Conservation (phyloP, 92 coral and sea anemone genomes). For the Parazoanthus darwini region DNA sequence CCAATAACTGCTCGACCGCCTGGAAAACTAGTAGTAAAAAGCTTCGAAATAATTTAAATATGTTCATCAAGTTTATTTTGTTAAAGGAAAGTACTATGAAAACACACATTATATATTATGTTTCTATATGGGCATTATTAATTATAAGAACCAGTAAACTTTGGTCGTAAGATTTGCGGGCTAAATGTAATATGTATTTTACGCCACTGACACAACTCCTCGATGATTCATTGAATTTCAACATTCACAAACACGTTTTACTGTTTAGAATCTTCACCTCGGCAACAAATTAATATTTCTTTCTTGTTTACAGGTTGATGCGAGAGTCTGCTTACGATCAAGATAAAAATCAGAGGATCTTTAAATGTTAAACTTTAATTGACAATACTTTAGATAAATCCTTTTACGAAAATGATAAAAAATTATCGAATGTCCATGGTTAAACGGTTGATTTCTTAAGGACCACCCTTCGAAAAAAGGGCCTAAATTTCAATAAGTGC, state of each 20-base stretch:
- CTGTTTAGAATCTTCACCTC: slow-evolving; percentile 8
- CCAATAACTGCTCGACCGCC: neutral
- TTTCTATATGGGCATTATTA: neutral
- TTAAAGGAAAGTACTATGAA: slow-evolving; percentile 20
- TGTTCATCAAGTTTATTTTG: slow-evolving; percentile 10
- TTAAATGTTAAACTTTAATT: slow-evolving; percentile 20
- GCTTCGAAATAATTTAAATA: slow-evolving; percentile 16
- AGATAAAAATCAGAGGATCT: slow-evolving; percentile 23
- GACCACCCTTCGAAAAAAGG: slow-evolving; percentile 6
- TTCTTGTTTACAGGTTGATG: slow-evolving; percentile 23
- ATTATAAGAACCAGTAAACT: slow-evolving; percentile 18
- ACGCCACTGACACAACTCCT: too few relatives aligned
- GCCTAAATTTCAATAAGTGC: slow-evolving; percentile 4
- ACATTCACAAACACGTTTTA: slow-evolving; percentile 8
- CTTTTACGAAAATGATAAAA: slow-evolving; percentile 10
- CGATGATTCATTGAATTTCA: neutral
- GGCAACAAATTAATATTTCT: slow-evolving; percentile 17
- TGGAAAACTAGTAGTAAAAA: slow-evolving; percentile 11
- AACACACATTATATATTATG: slow-evolving; percentile 16
- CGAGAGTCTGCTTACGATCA: slow-evolving; percentile 25
- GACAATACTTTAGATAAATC: slow-evolving; percentile 22
- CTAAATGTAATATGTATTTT: too few relatives aligned
- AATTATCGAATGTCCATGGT: slow-evolving; percentile 4
- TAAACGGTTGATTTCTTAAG: slow-evolving; percentile 3
- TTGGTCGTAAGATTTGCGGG: slow-evolving; percentile 5